Evolutionary conservation across 2,888 invertebrate species (phyloP).

Genomic region (Ecdyonurus torrentis): DNA sequence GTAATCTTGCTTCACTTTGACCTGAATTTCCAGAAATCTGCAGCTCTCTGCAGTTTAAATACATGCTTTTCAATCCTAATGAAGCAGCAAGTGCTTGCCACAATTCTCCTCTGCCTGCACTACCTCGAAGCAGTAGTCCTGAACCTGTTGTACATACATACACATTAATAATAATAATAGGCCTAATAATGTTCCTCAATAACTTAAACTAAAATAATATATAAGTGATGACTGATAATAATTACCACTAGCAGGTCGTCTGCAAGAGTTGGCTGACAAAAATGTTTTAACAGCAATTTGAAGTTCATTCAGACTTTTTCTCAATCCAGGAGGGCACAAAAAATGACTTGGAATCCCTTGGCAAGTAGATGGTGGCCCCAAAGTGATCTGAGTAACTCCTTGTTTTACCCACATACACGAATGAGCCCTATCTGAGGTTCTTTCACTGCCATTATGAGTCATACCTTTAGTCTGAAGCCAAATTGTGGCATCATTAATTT

Average conservation of each 20-base stretch:
- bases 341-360: neutral
- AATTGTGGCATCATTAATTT: neutral
- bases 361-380: neutral
- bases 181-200: no score
- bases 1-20: neutral
- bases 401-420: neutral
- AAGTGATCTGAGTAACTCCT: neutral
- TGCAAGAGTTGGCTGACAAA: neutral
- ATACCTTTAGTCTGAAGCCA: neutral
- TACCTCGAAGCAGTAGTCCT: neutral
- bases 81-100: neutral
- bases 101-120: neutral
- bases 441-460: neutral
- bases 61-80: neutral
- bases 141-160: neutral
- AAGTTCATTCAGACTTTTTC: neutral
- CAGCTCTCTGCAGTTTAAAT: neutral
- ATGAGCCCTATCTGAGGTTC: neutral
- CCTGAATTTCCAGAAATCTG: neutral
- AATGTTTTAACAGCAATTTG: neutral
- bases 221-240: no score
- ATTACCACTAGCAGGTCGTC: neutral
- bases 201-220: no score
- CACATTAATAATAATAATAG: neutral
- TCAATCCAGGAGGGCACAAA: neutral